Evolutionary conservation across 2,888 invertebrate genomes (phyloP).

Genomic region (Meiosimyza platycephala): DNA sequence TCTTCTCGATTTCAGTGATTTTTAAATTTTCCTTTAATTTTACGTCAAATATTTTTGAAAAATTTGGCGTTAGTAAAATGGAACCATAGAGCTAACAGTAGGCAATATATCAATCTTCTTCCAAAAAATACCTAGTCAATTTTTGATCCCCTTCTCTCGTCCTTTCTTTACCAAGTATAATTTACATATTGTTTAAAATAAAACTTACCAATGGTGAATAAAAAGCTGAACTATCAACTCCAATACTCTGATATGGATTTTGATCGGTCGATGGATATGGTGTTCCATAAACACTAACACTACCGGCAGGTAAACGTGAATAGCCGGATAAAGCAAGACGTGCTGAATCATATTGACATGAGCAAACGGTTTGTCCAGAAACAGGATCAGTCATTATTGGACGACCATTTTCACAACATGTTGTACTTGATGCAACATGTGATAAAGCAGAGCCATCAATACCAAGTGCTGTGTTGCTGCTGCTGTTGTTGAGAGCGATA

Average conservation of each 20-base stretch:
- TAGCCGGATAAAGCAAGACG: slow-evolving; percentile 85
- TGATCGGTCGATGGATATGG: slow-evolving; percentile 92
- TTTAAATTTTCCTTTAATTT: too few species aligned
- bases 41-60: too few species aligned
- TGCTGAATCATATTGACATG: slow-evolving; percentile 93
- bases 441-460: slow-evolving; percentile 37
- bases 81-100: too few species aligned
- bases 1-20: too few species aligned
- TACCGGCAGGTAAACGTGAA: slow-evolving; percentile 81
- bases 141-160: too few species aligned
- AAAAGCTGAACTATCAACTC: slow-evolving; percentile 93
- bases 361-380: slow-evolving; percentile 92
- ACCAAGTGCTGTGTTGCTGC: neutral
- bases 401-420: slow-evolving; percentile 90
- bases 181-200: too few species aligned
- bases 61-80: too few species aligned
- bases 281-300: slow-evolving; percentile 84
- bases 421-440: slow-evolving; percentile 35
- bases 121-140: too few species aligned
- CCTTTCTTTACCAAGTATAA: neutral
- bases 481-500: neutral
- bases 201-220: slow-evolving; percentile 93
- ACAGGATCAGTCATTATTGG: slow-evolving; percentile 94
- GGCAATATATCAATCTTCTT: too few species aligned
- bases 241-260: slow-evolving; percentile 92